Conservation (phyloP, 2,113 vertebrate genomes). For the Eidolon helvum region DNA sequence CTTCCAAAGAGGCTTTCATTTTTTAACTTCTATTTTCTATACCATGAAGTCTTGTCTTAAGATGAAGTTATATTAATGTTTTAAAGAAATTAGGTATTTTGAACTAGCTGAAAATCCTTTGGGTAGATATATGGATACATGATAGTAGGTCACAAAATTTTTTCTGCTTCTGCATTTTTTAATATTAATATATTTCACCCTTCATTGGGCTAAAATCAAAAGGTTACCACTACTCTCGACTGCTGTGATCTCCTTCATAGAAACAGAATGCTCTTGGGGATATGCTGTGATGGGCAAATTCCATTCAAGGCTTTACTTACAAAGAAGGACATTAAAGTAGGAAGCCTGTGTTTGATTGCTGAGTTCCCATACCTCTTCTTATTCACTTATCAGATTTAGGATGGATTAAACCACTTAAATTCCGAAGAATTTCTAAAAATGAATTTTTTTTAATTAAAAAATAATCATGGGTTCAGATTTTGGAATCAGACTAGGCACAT, state of each 20-base stretch:
- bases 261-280: constrained; percentile 68
- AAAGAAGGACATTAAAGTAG: constrained; percentile 63
- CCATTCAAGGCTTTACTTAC: constrained; percentile 62
- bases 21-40: constrained; percentile 53
- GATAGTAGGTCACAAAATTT: constrained; percentile 50
- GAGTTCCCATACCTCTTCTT: constrained; percentile 51
- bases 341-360: constrained; percentile 50
- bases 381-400: constrained; percentile 30
- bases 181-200: constrained; percentile 72
- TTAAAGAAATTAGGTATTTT: constrained; percentile 24
- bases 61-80: constrained; percentile 58
- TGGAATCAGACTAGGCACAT: constrained; percentile 19
- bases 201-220: constrained; percentile 74
- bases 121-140: neutral
- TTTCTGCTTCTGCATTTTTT: neutral
- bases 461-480: constrained; percentile 1
- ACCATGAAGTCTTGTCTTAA: constrained; percentile 9
- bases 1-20: constrained; percentile 73
- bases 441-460: constrained; percentile 63
- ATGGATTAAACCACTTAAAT: constrained; percentile 24
- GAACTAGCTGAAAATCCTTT: constrained; percentile 46
- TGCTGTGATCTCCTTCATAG: constrained; percentile 72
- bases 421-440: constrained; percentile 42
- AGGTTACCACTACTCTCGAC: constrained; percentile 66
- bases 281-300: constrained; percentile 62